Percentiles rank a stretch among this genome's conserved stretches.
Evolutionary conservation across 2,797 vertebrate species (phyloP).

Genomic region (Scomberomorus guttatus): DNA sequence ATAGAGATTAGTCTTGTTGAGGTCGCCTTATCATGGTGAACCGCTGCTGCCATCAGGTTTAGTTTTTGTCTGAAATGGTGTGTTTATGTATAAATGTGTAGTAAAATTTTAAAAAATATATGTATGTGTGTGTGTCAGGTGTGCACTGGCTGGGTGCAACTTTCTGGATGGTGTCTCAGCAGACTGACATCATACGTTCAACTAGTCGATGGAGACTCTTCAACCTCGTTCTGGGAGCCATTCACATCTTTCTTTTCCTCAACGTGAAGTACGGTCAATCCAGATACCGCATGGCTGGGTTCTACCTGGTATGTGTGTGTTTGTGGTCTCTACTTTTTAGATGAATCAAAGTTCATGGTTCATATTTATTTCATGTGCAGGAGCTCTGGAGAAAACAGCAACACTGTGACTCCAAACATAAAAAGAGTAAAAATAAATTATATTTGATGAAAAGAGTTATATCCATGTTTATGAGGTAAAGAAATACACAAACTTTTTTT

Average conservation of each 20-base stretch:
- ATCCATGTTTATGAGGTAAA: too few relatives aligned
- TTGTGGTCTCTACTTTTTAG: background rate
- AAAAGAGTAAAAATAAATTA: too few relatives aligned
- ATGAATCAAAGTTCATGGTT: too few relatives aligned
- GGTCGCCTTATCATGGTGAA: background rate
- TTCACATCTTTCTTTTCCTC: constrained; percentile 90
- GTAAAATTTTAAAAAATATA: constrained; percentile 1
- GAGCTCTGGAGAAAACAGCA: too few relatives aligned
- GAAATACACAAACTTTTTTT: too few relatives aligned
- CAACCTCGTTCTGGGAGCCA: constrained; percentile 87
- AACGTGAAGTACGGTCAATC: constrained; percentile 88
- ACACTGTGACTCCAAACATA: too few relatives aligned
- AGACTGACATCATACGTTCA: constrained; percentile 87
- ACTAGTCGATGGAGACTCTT: constrained; percentile 88
- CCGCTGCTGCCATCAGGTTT: background rate
- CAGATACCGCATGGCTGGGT: constrained; percentile 85
- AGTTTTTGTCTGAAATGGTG: background rate
- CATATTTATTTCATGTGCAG: too few relatives aligned
- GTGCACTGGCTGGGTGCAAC: constrained; percentile 91
- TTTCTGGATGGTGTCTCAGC: constrained; percentile 93
- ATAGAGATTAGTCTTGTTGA: background rate
- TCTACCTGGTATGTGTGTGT: constrained; percentile 88
- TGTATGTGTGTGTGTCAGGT: constrained; percentile 72
- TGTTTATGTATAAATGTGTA: background rate
- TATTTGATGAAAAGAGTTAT: too few relatives aligned